These are phyloP conservation scores for Enteromius radiatus DNA, from an alignment of 2,797 vertebrate species.

Conservation along the genomic window DNA sequence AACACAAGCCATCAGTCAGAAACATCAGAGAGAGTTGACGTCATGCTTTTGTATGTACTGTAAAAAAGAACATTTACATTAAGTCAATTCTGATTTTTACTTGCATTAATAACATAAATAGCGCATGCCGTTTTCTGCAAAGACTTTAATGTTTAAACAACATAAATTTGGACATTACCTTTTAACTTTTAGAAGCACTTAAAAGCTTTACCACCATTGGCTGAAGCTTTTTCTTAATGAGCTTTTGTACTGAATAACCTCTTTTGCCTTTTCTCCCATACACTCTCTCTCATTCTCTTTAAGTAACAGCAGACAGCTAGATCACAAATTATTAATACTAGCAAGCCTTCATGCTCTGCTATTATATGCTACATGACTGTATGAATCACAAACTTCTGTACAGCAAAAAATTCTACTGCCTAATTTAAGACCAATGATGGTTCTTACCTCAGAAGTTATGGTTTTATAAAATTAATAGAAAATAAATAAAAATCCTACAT, in stretches of 20 bases:
- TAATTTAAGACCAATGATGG: constrained; percentile 2
- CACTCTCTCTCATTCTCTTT: neutral
- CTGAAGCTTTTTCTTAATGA: constrained; percentile 60
- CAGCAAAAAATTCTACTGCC: neutral
- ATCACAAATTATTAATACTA: constrained; percentile 1
- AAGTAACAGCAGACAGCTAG: constrained; percentile 4
- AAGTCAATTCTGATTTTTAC: constrained; percentile 26
- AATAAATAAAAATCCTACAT: neutral
- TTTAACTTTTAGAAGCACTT: neutral
- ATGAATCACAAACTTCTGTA: neutral
- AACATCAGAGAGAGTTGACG: constrained; percentile 54
- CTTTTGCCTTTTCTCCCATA: constrained; percentile 53
- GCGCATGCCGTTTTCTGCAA: neutral
- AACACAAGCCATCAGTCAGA: constrained; percentile 44
- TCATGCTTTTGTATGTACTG: constrained; percentile 39
- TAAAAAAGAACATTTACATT: neutral
- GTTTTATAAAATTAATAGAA: neutral
- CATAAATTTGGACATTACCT: neutral
- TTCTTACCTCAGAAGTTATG: constrained; percentile 41
- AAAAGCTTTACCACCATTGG: constrained; percentile 6
- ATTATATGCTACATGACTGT: neutral
- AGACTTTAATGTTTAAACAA: neutral
- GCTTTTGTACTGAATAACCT: constrained; percentile 59
- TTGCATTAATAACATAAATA: constrained; percentile 8
- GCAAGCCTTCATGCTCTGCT: neutral